Conservation (phyloP, 2,797 vertebrate genomes). For the Onychomys leucogaster region DNA sequence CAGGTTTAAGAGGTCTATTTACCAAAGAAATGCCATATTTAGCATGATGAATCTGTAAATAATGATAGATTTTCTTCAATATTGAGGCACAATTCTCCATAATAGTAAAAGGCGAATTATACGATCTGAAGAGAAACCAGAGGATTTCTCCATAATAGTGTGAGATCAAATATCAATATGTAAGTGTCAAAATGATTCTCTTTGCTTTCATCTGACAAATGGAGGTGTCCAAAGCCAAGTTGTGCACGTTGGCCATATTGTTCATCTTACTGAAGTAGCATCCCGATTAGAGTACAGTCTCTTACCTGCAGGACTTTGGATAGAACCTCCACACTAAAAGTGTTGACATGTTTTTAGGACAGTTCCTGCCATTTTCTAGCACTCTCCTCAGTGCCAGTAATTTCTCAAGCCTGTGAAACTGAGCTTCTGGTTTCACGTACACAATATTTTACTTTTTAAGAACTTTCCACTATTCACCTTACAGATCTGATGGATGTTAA, state of each 20-base stretch:
- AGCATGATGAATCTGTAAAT: conserved; percentile 6
- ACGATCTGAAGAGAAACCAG: too few relatives aligned
- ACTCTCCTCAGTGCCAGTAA: conserved; percentile 48
- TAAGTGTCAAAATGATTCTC: conserved; percentile 15
- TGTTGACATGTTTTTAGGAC: conserved; percentile 64
- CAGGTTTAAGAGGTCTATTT: conserved; percentile 54
- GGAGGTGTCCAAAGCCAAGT: conserved; percentile 77
- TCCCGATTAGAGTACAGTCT: conserved; percentile 70
- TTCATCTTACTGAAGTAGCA: conserved; percentile 74
- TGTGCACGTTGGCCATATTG: conserved; percentile 70
- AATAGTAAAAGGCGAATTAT: too few relatives aligned
- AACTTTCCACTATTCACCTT: conserved; percentile 70
- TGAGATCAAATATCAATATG: neutral
- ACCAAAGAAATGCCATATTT: conserved; percentile 46
- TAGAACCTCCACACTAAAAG: conserved; percentile 74
- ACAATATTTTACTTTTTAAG: conserved; percentile 71
- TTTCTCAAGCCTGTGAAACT: conserved; percentile 71
- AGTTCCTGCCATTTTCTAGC: conserved; percentile 54
- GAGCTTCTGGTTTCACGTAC: conserved; percentile 51
- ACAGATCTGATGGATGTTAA: conserved; percentile 79
- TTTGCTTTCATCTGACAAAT: conserved; percentile 52
- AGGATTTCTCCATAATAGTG: neutral
- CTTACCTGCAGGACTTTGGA: conserved; percentile 64
- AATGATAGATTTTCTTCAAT: neutral
- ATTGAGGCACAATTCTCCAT: neutral